phyloP scores from a whole-genome alignment of 2,797 vertebrate species.

The Anabas testudineus region DNA sequence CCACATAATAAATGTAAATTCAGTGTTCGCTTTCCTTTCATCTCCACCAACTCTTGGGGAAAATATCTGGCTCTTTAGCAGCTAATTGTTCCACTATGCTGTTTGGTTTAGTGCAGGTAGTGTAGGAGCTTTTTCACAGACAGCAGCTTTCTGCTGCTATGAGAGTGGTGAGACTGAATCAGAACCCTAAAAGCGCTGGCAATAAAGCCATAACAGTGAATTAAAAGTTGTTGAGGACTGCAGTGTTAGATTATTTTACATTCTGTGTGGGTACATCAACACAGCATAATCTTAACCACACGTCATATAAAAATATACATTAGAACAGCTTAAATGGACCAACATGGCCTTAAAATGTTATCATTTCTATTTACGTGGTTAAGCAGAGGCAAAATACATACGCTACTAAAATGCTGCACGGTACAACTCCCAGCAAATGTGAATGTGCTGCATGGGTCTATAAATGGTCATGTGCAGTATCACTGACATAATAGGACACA shows the following conservation, averaged over 20 bases:
- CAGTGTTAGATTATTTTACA: background rate
- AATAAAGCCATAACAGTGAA: background rate
- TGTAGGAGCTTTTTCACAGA: no score
- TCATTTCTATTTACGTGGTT: background rate
- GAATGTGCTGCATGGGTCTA: background rate
- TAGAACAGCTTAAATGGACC: background rate
- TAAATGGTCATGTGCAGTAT: background rate
- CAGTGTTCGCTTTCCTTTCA: no score
- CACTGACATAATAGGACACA: slow-evolving; percentile 1
- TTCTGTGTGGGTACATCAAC: background rate
- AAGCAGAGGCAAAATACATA: background rate
- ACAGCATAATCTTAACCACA: no score
- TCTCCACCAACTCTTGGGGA: background rate
- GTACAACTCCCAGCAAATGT: background rate
- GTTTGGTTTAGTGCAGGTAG: fast-evolving
- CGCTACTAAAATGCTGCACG: background rate
- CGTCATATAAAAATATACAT: slow-evolving; percentile 10
- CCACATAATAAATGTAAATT: no score
- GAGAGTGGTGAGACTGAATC: background rate
- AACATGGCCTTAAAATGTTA: background rate
- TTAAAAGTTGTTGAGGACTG: background rate
- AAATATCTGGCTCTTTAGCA: background rate
- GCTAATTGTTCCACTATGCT: background rate
- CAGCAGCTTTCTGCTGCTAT: background rate
- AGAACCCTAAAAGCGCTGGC: background rate